A percentile compares a stretch with the other conserved stretches of the same genome.
phyloP scores from a whole-genome alignment of 2,797 vertebrate species.

The Macropodus opercularis region DNA sequence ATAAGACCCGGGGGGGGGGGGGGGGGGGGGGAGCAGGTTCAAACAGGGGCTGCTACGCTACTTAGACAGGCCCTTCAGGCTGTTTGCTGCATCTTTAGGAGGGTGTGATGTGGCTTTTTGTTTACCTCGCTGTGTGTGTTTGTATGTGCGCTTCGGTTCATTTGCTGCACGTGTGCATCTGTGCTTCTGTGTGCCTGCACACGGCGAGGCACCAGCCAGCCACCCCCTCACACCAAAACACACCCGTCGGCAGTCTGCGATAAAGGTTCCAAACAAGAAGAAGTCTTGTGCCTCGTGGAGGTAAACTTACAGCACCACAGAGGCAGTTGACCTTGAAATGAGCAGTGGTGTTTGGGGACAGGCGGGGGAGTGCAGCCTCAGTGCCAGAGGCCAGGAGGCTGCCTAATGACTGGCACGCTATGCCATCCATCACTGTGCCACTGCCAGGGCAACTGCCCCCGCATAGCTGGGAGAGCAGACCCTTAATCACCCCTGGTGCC shows the following conservation, averaged over 20 bases:
- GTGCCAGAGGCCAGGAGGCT: conserved; percentile 84
- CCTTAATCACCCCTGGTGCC: conserved; percentile 72
- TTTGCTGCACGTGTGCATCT: conserved; percentile 34
- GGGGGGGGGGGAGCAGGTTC: conserved; percentile 52
- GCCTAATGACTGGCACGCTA: conserved; percentile 83
- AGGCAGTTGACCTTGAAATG: conserved; percentile 86
- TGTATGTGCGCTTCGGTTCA: conserved; percentile 23
- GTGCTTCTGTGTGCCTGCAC: conserved; percentile 48
- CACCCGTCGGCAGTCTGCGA: conserved; percentile 74
- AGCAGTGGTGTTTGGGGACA: conserved; percentile 80
- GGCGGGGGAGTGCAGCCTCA: conserved; percentile 72
- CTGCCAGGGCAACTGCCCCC: conserved; percentile 76
- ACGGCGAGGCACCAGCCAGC: conserved; percentile 62
- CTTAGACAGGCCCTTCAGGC: conserved; percentile 71
- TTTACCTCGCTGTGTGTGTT: conserved; percentile 51
- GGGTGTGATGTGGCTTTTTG: conserved; percentile 62
- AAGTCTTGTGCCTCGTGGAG: conserved; percentile 72
- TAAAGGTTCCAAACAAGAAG: conserved; percentile 74
- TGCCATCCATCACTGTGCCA: conserved; percentile 83
- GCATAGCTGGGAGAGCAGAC: conserved; percentile 59
- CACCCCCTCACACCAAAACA: conserved; percentile 72
- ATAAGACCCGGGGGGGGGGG: conserved; percentile 40
- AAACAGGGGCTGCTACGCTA: conserved; percentile 58
- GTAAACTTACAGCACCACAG: conserved; percentile 73
- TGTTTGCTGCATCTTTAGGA: conserved; percentile 72